These are phyloP conservation scores for Nothobranchius furzeri DNA, from an alignment of 2,113 vertebrate genomes.

Conservation along the genomic window DNA sequence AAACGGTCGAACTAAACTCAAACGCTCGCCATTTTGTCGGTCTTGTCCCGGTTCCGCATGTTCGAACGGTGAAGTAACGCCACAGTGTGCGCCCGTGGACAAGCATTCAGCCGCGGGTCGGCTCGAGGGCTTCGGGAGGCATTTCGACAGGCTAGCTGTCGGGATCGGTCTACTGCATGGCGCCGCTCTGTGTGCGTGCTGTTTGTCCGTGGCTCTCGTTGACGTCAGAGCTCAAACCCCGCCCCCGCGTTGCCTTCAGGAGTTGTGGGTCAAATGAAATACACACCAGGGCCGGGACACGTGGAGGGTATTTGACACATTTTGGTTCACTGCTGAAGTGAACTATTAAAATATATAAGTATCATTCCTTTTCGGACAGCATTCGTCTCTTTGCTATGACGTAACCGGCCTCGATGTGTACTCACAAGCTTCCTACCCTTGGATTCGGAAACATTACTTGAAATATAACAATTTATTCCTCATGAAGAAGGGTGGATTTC, in stretches of 20 bases:
- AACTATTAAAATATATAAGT: too few species aligned
- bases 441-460: too few species aligned
- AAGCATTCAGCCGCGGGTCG: constrained; percentile 28
- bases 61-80: constrained; percentile 10
- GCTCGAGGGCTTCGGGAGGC: constrained; percentile 39
- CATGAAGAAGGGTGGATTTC: too few species aligned
- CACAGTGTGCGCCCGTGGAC: not conserved
- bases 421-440: too few species aligned
- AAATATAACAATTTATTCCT: too few species aligned
- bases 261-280: constrained; percentile 2
- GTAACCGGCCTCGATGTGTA: too few species aligned
- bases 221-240: constrained; percentile 40
- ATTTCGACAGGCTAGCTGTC: constrained; percentile 49
- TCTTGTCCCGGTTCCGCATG: constrained; percentile 17
- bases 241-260: constrained; percentile 22
- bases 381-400: too few species aligned
- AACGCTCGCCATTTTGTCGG: constrained; percentile 40
- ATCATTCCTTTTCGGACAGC: too few species aligned
- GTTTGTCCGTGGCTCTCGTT: constrained; percentile 31
- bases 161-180: constrained; percentile 56
- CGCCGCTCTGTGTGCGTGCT: constrained; percentile 46
- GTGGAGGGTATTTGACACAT: constrained; percentile 14
- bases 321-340: too few species aligned
- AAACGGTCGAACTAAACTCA: constrained; percentile 50
- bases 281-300: not conserved